Evolutionary conservation across 2,113 vertebrate genomes (phyloP).

Genomic region (Xiphophorus maculatus): DNA sequence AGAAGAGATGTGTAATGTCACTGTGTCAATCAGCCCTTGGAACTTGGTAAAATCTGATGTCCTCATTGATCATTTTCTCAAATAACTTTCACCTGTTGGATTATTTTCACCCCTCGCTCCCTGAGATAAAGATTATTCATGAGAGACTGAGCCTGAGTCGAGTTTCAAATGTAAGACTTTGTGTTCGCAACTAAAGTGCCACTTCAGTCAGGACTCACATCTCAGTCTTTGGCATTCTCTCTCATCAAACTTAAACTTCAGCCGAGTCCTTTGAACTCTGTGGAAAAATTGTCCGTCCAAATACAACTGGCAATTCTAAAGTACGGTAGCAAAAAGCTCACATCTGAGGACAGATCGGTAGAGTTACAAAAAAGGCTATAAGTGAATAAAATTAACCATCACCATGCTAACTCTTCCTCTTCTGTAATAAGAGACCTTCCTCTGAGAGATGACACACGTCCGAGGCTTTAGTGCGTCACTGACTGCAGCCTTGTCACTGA

Average conservation of each 20-base stretch:
- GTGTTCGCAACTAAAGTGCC: not conserved
- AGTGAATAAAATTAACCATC: not conserved
- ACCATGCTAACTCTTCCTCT: not conserved
- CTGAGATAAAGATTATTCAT: no score
- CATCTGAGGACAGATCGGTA: no score
- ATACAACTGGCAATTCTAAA: not conserved
- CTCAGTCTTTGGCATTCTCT: not conserved
- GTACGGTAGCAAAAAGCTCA: not conserved
- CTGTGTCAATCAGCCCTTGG: no score
- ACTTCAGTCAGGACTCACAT: not conserved
- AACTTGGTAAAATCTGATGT: no score
- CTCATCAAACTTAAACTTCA: not conserved
- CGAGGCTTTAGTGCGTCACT: conserved; percentile 46
- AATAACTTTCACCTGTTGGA: no score
- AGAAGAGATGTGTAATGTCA: no score
- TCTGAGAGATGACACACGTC: conserved; percentile 29
- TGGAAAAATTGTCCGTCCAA: not conserved
- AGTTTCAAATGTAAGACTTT: no score
- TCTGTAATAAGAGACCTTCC: conserved; percentile 36
- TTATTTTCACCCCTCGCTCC: no score
- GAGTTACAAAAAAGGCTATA: not conserved
- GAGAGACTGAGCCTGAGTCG: no score
- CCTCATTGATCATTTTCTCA: no score
- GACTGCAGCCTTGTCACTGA: conserved; percentile 30
- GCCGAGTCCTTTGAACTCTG: not conserved